Evolutionary conservation across 2,888 invertebrate genomes (phyloP), one percentile per base, ranked within the genome.

Genomic region (Ptilodon capucinus): DNA sequence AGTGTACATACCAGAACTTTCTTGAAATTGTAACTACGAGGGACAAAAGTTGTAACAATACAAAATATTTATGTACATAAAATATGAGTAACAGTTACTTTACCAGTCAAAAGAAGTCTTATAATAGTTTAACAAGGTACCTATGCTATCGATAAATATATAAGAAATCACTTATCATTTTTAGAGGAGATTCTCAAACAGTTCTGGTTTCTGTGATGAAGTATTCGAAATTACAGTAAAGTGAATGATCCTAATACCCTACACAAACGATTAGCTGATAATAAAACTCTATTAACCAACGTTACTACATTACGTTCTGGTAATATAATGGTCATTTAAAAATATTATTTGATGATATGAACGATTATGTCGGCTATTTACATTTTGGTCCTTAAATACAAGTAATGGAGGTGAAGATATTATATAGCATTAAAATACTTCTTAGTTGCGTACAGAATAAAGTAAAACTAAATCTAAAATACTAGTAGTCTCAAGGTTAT

Each of bases 351-450:
- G 68, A 77, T 85, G 85, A 84, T 86, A 85, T 86, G 84, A 81
- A 66, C 64, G 67, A 71, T 72, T 68, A 68, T 67, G 70, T 74
- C 55, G 67, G 71, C 70, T 79, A 78, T 76, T 76, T 71, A 80
- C 77, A 77, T 62, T 71, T 84, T 86, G 86, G 86, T 86, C 86
- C 86, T 84, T 86, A 84, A 57, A 64, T 70, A 71, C 66, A 70
- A 75, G 71, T 77, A 82, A 71, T 69, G 74, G 59, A 51, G 40
- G 51, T 28, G 28, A 28, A n/a, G n/a, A 11, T 28, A 1, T 0
- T n/a, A 3, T n/a, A n/a, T n/a, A 8, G 11, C 1, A 28, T 11
- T n/a, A 11, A n/a, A n/a, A n/a, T 11, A 28, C 28, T 3, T n/a
- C n/a, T 28, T n/a, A n/a, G 28, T 28, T n/a, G n/a, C 4, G 11